Evolutionary conservation across 2,888 invertebrate species (phyloP), one percentile per base, ranked within the genome.

Genomic region (Campoplex nolae): DNA sequence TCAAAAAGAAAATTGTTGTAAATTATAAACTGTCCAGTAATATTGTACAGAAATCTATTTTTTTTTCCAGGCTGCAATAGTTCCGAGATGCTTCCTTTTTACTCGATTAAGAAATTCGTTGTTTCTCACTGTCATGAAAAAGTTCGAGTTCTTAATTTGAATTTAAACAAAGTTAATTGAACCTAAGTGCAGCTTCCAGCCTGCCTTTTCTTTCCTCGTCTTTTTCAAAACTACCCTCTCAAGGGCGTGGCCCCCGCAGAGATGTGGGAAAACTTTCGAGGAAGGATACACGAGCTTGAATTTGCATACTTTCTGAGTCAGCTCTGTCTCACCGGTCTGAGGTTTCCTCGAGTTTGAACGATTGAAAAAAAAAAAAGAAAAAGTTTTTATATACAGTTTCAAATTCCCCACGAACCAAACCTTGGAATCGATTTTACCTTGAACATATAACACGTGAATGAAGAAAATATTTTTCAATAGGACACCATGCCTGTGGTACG

Each of bases 231-330:
- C 48, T 70, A 45, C 18, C 28, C 28, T 48, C 48, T 32, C 18
- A 48, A 48, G 70, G 70, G 48, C 48, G 45, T 28, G 70, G 70
- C 70, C 28, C 16, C 11, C 7, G 23, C 23, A 70, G 70, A 48
- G 70, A 70, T 48, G 70, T n/a, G 70, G n/a, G 28, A 70, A 70
- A 70, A 48, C 18, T 70, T 70, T 28, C 28, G 48, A 6, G 9
- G 70, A 70, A 70, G 70, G 48, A 70, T 70, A 45, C 48, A 70
- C 70, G 45, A 70, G 48, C 70, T 45, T 48, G 45, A 28, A 70
- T 70, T 70, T 70, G 70, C 28, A 70, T 23, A 70, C 45, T 70
- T 70, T 48, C 70, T 48, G 28, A 28, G 28, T 70, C 70, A 38
- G 48, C 48, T 45, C 38, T 32, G 16, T 16, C 70, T 70, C 70